Percentiles rank a stretch among this genome's conserved stretches.
phyloP scores from a whole-genome alignment of 2,888 invertebrate genomes.

The Macaria liturata region DNA sequence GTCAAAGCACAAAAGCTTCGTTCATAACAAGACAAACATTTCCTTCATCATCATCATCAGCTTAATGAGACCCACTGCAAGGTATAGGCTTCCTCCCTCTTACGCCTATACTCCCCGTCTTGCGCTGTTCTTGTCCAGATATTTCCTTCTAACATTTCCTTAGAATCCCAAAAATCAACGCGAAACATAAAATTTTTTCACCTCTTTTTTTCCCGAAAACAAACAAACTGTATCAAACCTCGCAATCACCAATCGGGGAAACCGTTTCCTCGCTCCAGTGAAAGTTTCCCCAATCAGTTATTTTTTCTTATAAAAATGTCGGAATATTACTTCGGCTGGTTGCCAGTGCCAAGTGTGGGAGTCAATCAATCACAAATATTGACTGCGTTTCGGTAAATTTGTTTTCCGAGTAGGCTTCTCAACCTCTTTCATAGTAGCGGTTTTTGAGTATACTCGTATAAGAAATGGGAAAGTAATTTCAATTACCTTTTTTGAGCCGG shows the following conservation, averaged over 20 bases:
- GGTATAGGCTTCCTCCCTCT: too few species aligned
- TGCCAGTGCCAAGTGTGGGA: constrained; percentile 25
- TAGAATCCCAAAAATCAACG: too few species aligned
- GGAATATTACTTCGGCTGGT: constrained; percentile 22
- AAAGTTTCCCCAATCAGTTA: constrained; percentile 21
- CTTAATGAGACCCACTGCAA: too few species aligned
- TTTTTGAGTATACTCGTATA: constrained; percentile 10
- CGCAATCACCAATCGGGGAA: constrained; percentile 12
- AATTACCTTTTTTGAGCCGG: too few species aligned
- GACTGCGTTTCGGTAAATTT: constrained; percentile 23
- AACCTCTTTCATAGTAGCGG: constrained; percentile 8
- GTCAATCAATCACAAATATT: constrained; percentile 36
- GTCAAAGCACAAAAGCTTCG: too few species aligned
- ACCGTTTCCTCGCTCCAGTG: constrained; percentile 10
- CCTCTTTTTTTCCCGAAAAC: neutral
- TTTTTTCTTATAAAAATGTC: constrained; percentile 16
- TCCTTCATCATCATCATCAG: too few species aligned
- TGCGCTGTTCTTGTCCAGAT: too few species aligned
- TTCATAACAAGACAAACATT: too few species aligned
- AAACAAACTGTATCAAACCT: constrained; percentile 10
- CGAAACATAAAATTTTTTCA: too few species aligned
- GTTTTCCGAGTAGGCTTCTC: constrained; percentile 14
- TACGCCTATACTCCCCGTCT: too few species aligned
- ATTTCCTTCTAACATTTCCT: too few species aligned
- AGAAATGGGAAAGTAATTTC: too few species aligned